A percentile compares a stretch with the other conserved stretches of the same genome.
These are phyloP conservation scores for Neolamprologus longior DNA, from an alignment of 2,113 vertebrate species.

Conservation along the genomic window DNA sequence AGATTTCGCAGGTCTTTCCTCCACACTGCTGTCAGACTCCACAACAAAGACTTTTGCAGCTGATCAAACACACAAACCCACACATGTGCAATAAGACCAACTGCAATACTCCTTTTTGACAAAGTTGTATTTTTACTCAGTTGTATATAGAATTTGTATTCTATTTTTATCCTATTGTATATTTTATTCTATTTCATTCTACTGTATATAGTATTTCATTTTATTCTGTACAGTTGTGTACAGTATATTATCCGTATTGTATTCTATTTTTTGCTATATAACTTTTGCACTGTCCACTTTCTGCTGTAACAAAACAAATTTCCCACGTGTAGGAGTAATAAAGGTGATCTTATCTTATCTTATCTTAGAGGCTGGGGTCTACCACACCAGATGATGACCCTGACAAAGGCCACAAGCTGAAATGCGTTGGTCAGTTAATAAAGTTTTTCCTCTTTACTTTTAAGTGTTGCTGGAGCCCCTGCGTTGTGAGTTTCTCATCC, in stretches of 20 bases:
- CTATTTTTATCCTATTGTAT: not conserved
- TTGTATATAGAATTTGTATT: not conserved
- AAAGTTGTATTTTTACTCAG: not conserved
- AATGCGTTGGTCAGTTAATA: rapidly evolving
- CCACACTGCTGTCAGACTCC: rapidly evolving
- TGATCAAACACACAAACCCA: no score
- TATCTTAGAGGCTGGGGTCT: not conserved
- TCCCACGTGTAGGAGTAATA: rapidly evolving
- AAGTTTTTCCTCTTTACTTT: not conserved
- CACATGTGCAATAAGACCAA: no score
- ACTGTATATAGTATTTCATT: not conserved
- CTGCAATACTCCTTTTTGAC: rapidly evolving
- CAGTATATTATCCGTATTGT: rapidly evolving
- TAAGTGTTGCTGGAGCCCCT: not conserved
- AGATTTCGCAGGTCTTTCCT: no score
- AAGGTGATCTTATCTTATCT: not conserved
- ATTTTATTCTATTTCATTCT: not conserved
- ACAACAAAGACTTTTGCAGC: no score
- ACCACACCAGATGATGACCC: not conserved
- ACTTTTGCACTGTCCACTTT: not conserved
- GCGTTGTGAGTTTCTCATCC: rapidly evolving
- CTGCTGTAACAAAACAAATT: not conserved
- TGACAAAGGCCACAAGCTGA: not conserved
- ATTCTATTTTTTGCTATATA: not conserved
- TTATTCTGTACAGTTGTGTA: not conserved